Base-by-base conservation (phyloP, 2,113 vertebrate genomes). In the Mohoua ochrocephala region DNA sequence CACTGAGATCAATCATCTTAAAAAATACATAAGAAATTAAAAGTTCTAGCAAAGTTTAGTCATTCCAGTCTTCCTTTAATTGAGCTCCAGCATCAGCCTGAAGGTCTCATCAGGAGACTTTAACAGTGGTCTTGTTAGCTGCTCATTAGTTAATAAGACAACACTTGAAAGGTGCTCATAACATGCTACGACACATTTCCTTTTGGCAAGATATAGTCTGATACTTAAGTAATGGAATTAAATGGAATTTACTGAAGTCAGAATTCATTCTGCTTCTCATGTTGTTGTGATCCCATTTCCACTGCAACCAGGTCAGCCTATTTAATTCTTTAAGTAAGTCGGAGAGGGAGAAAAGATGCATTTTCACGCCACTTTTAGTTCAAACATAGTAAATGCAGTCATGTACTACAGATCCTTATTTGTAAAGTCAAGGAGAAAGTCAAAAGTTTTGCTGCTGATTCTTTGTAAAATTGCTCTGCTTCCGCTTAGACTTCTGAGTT, bases 391-490 rank as follows among this genome's bases (percentile, higher is more conserved):
- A 93, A 93, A 68, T 3, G 31, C n/a, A 83, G 86, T 56, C 47
- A 75, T 2, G 4, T 94, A 42, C 41, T 84, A 84, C 69, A 97
- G 80, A 93, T 97, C 93, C 89, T 97, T 87, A 94, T 82, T 97
- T 93, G 89, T 89, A 96, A 94, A 94, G 78, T 31, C 47, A 91
- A 95, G 74, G 73, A 97, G 44, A 93, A 94, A 92, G 50, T 95
- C 77, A 93, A 87, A 91, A 65, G 74, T 79, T 91, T 96, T 96
- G 74, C 91, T 92, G 88, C 52, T 92, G 49, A 82, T 64, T 97
- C 87, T 71, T 39, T 59, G 59, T 75, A 84, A 95, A 96, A 91
- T 84, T 79, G 84, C 60, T 94, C 95, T 93, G 92, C 50, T 97
- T 96, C 90, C 86, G 69, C 74, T 97, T 89, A 74, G 39, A 87